phyloP scores from a whole-genome alignment of 2,888 invertebrate genomes.

The Megalurothrips usitatus region DNA sequence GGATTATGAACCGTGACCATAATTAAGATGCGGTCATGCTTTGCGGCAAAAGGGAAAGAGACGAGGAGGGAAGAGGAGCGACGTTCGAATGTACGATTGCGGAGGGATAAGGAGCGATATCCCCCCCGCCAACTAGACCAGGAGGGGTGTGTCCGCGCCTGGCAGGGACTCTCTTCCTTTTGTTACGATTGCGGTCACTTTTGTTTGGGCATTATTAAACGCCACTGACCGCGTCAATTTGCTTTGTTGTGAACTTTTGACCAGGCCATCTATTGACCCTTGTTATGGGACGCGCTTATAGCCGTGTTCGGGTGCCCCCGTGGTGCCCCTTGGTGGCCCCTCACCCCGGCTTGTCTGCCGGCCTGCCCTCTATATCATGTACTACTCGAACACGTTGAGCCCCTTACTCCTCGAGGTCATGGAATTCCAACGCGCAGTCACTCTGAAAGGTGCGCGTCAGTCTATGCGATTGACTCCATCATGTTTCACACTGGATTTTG shows the following conservation, averaged over 20 bases:
- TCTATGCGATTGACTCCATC: no score
- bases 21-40: slow-evolving; percentile 14
- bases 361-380: no score
- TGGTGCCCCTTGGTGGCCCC: no score
- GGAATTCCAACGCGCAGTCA: no score
- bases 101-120: not conserved
- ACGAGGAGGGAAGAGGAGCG: not conserved
- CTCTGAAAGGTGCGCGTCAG: no score
- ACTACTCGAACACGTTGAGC: no score
- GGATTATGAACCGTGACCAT: slow-evolving; percentile 26
- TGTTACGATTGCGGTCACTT: slow-evolving; percentile 19
- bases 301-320: not conserved
- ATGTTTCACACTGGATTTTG: no score
- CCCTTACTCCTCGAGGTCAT: no score
- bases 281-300: not conserved
- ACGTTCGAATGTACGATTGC: not conserved
- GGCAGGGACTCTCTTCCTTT: slow-evolving; percentile 6
- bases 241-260: slow-evolving; percentile 14
- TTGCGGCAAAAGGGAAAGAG: not conserved
- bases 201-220: slow-evolving; percentile 26
- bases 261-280: slow-evolving; percentile 1
- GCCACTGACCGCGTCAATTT: slow-evolving; percentile 12
- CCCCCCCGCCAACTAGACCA: not conserved
- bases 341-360: not conserved
- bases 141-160: not conserved